phyloP scores from a whole-genome alignment of 2,888 invertebrate genomes.

The Ectobius pallidus region DNA sequence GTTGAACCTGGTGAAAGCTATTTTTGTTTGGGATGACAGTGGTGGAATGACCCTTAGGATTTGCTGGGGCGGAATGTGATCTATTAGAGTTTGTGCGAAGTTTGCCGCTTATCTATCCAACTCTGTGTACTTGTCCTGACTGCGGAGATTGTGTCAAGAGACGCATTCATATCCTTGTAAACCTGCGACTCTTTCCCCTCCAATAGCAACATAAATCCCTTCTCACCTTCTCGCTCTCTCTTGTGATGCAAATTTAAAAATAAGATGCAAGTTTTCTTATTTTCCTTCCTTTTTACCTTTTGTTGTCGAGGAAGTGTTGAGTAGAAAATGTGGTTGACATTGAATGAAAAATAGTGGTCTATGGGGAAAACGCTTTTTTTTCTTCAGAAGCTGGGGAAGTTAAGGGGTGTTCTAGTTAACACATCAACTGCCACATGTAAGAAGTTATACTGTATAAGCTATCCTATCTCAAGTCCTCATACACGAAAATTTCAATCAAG shows the following conservation, averaged over 20 bases:
- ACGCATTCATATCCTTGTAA: not conserved
- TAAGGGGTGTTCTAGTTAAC: not conserved
- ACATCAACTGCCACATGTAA: not conserved
- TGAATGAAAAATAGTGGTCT: slow-evolving; percentile 29
- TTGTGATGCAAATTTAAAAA: slow-evolving; percentile 30
- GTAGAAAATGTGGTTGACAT: slow-evolving; percentile 35
- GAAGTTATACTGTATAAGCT: too few species aligned
- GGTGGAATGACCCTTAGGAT: too few species aligned
- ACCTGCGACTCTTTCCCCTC: not conserved
- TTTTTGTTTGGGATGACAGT: too few species aligned
- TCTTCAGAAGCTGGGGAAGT: not conserved
- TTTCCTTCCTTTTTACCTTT: slow-evolving; percentile 28
- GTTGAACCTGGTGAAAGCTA: too few species aligned
- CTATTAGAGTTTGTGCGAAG: too few species aligned
- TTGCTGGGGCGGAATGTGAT: too few species aligned
- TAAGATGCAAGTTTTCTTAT: slow-evolving; percentile 29
- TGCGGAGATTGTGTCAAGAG: not conserved
- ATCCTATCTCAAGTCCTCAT: too few species aligned
- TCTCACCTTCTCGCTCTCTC: not conserved
- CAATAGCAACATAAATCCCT: slow-evolving; percentile 1
- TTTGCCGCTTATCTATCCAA: too few species aligned
- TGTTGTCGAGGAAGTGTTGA: slow-evolving; percentile 34
- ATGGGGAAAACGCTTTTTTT: slow-evolving; percentile 8
- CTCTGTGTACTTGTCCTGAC: not conserved
- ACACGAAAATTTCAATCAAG: too few species aligned